Evolutionary conservation across 2,113 vertebrate species (phyloP).

Genomic region (Daphoenositta chrysoptera): DNA sequence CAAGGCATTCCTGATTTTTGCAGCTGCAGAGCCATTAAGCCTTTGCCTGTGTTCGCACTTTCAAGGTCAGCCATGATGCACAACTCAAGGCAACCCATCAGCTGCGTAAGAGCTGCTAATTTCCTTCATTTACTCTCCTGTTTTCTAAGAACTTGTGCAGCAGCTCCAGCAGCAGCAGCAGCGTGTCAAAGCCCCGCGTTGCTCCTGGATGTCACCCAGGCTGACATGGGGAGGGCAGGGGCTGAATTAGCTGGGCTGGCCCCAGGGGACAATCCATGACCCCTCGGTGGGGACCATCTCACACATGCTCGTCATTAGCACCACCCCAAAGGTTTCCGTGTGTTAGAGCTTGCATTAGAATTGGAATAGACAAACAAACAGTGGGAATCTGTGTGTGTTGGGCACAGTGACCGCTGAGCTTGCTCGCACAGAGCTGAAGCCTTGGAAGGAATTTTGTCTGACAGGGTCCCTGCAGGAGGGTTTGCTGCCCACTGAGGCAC

Average conservation of each 20-base stretch:
- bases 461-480: neutral
- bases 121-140: neutral
- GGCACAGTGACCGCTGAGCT: rapidly evolving
- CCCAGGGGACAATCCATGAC: neutral
- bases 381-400: neutral
- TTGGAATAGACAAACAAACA: neutral
- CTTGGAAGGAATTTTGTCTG: neutral
- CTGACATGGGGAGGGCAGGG: neutral
- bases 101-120: neutral
- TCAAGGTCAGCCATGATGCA: conserved; percentile 20
- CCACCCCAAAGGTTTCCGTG: neutral
- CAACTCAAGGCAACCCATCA: conserved; percentile 9
- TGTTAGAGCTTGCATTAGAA: neutral
- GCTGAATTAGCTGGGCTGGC: neutral
- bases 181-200: rapidly evolving
- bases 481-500: neutral
- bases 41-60: neutral
- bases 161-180: neutral
- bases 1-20: conserved; percentile 19
- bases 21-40: neutral
- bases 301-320: rapidly evolving
- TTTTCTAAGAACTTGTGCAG: neutral
- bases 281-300: neutral
- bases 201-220: neutral
- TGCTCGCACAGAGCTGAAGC: rapidly evolving